These are phyloP conservation scores for Microcaecilia unicolor DNA, from an alignment of 2,797 vertebrate genomes.

Conservation along the genomic window DNA sequence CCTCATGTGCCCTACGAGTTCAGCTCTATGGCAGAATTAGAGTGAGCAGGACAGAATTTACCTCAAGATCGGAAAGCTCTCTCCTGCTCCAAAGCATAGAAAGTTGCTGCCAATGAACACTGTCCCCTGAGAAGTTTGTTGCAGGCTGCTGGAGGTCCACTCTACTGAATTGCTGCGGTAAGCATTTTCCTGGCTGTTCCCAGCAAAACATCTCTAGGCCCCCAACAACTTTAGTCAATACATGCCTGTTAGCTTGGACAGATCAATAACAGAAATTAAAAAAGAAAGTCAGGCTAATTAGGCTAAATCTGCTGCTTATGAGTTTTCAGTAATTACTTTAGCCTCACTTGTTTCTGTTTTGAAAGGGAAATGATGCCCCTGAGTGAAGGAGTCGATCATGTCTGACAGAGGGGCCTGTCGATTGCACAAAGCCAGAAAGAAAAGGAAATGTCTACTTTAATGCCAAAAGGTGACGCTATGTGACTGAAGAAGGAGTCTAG, in stretches of 20 bases:
- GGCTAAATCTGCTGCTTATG: conserved; percentile 44
- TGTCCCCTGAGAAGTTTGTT: too few species aligned
- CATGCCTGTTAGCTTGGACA: conserved; percentile 30
- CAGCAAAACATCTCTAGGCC: conserved; percentile 18
- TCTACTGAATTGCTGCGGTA: too few species aligned
- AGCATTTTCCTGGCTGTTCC: too few species aligned
- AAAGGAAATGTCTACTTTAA: conserved; percentile 48
- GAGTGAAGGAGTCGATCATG: conserved; percentile 44
- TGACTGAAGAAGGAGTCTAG: conserved; percentile 28
- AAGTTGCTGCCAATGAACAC: too few species aligned
- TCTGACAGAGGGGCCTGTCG: conserved; percentile 39
- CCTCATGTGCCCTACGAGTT: too few species aligned
- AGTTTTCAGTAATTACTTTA: conserved; percentile 47
- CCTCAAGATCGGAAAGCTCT: too few species aligned
- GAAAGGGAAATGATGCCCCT: conserved; percentile 46
- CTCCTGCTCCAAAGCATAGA: too few species aligned
- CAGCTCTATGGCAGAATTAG: too few species aligned
- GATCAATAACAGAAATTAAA: conserved; percentile 50
- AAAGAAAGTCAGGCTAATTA: conserved; percentile 41
- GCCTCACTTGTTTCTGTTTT: conserved; percentile 29
- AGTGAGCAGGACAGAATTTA: too few species aligned
- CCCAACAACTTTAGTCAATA: conserved; percentile 25
- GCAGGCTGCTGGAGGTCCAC: too few species aligned
- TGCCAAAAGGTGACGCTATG: conserved; percentile 12
- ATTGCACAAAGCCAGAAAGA: conserved; percentile 42